These are phyloP conservation scores for Syrrhaptes paradoxus DNA, from an alignment of 2,113 vertebrate species.

Conservation along the genomic window DNA sequence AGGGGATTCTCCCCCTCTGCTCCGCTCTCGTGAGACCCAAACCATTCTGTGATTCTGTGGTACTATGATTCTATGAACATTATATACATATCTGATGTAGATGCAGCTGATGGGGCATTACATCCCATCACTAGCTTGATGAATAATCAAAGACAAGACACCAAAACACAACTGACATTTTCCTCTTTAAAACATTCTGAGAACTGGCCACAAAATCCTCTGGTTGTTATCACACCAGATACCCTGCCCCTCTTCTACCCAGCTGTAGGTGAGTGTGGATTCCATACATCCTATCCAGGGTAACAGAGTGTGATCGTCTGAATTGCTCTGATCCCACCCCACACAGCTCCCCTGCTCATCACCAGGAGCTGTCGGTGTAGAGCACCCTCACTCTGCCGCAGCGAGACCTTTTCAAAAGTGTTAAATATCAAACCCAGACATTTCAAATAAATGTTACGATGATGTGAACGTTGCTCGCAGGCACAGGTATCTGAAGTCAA, in stretches of 20 bases:
- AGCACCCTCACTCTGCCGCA: not conserved
- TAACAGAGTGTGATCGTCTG: not conserved
- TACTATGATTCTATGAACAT: too few species aligned
- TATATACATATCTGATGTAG: not conserved
- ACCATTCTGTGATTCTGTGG: too few species aligned
- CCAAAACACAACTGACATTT: not conserved
- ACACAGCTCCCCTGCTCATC: not conserved
- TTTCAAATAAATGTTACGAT: not conserved
- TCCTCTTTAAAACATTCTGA: not conserved
- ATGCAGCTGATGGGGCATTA: not conserved
- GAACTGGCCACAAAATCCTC: not conserved
- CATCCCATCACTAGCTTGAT: not conserved
- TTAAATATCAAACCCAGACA: not conserved
- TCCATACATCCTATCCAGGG: not conserved
- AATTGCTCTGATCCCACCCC: not conserved
- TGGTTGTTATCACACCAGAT: rapidly evolving
- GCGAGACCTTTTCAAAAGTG: not conserved
- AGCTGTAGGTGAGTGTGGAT: not conserved
- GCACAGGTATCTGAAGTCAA: not conserved
- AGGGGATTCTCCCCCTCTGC: too few species aligned
- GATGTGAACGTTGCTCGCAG: not conserved
- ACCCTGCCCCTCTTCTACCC: not conserved
- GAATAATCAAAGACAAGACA: not conserved
- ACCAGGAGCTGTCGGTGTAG: not conserved
- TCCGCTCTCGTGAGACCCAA: too few species aligned